Percentiles rank a stretch among this genome's conserved stretches.
These are phyloP conservation scores for Tineola bisselliella DNA, from an alignment of 2,888 invertebrate species.

Conservation along the genomic window DNA sequence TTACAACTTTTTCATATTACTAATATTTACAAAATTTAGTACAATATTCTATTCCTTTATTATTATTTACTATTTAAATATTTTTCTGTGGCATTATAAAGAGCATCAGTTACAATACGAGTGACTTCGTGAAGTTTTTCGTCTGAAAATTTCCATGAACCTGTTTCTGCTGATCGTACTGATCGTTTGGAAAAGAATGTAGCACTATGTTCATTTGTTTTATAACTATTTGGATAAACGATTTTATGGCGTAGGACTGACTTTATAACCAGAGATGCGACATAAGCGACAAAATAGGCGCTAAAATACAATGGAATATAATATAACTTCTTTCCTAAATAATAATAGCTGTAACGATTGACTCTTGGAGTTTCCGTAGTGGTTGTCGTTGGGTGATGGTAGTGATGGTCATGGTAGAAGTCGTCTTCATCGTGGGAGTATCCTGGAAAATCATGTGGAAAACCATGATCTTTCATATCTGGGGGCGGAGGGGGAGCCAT, in stretches of 20 bases:
- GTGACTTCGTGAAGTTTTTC: constrained; percentile 60
- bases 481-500: constrained; percentile 47
- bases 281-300: constrained; percentile 75
- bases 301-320: constrained; percentile 81
- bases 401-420: constrained; percentile 39
- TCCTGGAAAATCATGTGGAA: constrained; percentile 52
- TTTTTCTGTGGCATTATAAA: constrained; percentile 48
- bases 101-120: constrained; percentile 50
- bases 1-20: constrained; percentile 33
- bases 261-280: constrained; percentile 76
- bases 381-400: constrained; percentile 45
- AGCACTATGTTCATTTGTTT: constrained; percentile 46
- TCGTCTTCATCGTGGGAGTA: constrained; percentile 49
- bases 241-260: constrained; percentile 79
- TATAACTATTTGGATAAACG: constrained; percentile 67
- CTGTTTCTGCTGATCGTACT: constrained; percentile 36
- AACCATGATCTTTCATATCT: constrained; percentile 40
- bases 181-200: constrained; percentile 54
- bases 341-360: constrained; percentile 77
- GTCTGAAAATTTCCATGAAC: constrained; percentile 53
- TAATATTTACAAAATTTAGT: constrained; percentile 5
- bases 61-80: constrained; percentile 32
- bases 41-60: no score
- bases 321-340: constrained; percentile 78
- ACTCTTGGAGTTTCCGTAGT: constrained; percentile 67